Evolutionary conservation across 2,888 invertebrate genomes (phyloP).

Genomic region (Ditula angustiorana): DNA sequence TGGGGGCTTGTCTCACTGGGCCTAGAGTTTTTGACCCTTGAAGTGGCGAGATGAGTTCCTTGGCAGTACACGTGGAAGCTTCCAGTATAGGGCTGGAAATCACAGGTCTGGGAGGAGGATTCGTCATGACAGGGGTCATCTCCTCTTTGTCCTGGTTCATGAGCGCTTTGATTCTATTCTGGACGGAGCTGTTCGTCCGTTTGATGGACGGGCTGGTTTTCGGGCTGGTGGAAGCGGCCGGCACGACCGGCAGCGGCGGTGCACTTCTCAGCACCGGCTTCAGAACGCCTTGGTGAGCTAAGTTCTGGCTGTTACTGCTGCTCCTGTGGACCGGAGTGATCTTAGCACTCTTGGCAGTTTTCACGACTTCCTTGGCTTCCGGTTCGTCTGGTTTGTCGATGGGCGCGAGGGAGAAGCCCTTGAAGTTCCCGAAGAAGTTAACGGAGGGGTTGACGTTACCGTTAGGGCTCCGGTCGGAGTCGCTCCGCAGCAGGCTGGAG

Average conservation of each 20-base stretch:
- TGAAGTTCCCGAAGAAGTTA: conserved; percentile 94
- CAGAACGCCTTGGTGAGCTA: conserved; percentile 64
- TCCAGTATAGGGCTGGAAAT: conserved; percentile 94
- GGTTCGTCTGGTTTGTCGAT: conserved; percentile 72
- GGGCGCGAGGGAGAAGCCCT: conserved; percentile 92
- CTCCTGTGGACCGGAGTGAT: conserved; percentile 80
- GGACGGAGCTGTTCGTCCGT: conserved; percentile 72
- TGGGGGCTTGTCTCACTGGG: conserved; percentile 87
- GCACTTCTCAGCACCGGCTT: conserved; percentile 85
- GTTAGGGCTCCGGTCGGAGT: conserved; percentile 77
- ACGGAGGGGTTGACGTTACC: conserved; percentile 78
- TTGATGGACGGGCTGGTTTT: conserved; percentile 73
- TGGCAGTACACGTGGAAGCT: conserved; percentile 92
- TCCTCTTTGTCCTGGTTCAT: conserved; percentile 77
- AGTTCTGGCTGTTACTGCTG: conserved; percentile 70
- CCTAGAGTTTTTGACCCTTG: conserved; percentile 86
- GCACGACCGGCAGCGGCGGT: conserved; percentile 88
- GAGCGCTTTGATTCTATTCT: conserved; percentile 77
- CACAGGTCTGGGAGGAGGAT: conserved; percentile 90
- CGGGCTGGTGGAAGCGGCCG: conserved; percentile 65
- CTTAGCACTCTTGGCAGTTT: conserved; percentile 79
- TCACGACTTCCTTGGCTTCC: conserved; percentile 46
- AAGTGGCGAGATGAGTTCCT: conserved; percentile 88
- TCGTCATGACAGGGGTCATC: conserved; percentile 65
- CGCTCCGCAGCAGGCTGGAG: conserved; percentile 87